These are phyloP conservation scores for Chymomyza caudatula DNA, from an alignment of 2,888 invertebrate genomes.

Conservation along the genomic window DNA sequence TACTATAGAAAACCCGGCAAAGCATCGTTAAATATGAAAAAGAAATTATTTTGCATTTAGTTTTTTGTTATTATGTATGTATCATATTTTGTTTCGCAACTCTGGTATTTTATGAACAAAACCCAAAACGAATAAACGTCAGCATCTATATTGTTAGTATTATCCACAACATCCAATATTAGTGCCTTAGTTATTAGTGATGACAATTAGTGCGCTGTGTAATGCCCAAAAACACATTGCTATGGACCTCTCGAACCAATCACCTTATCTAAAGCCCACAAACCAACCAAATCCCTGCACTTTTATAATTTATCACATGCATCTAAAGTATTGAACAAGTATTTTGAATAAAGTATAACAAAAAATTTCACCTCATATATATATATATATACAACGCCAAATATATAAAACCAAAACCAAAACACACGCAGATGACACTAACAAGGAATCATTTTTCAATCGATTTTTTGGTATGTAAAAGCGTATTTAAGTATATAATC, in stretches of 20 bases:
- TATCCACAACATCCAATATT: too few relatives aligned
- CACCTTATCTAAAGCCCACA: slow-evolving; percentile 1
- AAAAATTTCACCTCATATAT: slow-evolving; percentile 37
- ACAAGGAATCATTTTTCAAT: slow-evolving; percentile 64
- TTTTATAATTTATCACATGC: background rate
- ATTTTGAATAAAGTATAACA: slow-evolving; percentile 7
- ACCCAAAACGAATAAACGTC: background rate
- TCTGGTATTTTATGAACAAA: background rate
- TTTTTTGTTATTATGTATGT: background rate
- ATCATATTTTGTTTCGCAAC: background rate
- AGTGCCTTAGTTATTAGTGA: background rate
- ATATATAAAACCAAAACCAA: slow-evolving; percentile 29
- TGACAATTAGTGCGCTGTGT: background rate
- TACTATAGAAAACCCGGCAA: background rate
- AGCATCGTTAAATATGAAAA: background rate
- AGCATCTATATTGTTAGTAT: background rate
- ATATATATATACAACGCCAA: slow-evolving; percentile 17
- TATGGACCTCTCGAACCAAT: background rate
- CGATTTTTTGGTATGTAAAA: slow-evolving; percentile 67
- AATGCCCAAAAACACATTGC: background rate
- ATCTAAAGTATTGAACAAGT: slow-evolving; percentile 20
- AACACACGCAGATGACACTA: slow-evolving; percentile 65
- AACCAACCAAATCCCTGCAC: background rate
- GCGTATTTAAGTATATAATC: slow-evolving; percentile 12
- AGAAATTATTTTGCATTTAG: background rate